Base-by-base conservation (phyloP, 2,888 invertebrate species). In the Neoitamus cyanurus region DNA sequence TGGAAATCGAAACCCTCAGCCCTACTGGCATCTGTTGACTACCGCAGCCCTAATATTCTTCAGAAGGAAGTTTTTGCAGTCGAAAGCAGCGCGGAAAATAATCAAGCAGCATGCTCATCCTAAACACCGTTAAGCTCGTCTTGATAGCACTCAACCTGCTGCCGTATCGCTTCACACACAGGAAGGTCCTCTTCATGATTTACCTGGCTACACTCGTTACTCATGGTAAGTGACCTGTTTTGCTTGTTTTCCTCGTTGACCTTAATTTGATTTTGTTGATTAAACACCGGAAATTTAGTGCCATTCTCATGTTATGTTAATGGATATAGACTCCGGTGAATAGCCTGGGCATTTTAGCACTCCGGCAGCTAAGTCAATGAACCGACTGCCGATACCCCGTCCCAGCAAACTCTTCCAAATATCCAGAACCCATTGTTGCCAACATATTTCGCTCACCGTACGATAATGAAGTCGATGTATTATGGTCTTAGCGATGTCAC, bases 111-210 rank as follows among this genome's bases (percentile, higher is more conserved):
- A 91, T 91, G 90, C 90, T 91, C 88, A 88, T 91, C 86, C 89
- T 91, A 85, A 91, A 91, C 85, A 90, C 91, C 86, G 88, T 91
- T 84, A 91, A 91, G 89, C 88, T 91, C 87, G 88, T 91, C 87
- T 88, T 91, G 86, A 91, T 91, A 88, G 89, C 90, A 85, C 88
- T 91, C 85, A 91, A 91, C 87, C 89, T 91, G 88, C 90, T 91
- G 87, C 92, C 91, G 85, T 91, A 90, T 88, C 90, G 92, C 68
- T 91, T 91, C 86, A 91, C 91, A 86, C 91, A 90, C 88, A 91
- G 91, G 86, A 91, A 91, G 87, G 88, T 91, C 87, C 89, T 91
- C 89, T 91, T 91, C 87, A 87, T 91, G 87, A 90, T 91, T 86
- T 91, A 91, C 86, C 87, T 91, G 88, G 90, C 91, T 68, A 91